Evolutionary conservation across 2,888 invertebrate genomes (phyloP).

Genomic region (Sycophila texana): DNA sequence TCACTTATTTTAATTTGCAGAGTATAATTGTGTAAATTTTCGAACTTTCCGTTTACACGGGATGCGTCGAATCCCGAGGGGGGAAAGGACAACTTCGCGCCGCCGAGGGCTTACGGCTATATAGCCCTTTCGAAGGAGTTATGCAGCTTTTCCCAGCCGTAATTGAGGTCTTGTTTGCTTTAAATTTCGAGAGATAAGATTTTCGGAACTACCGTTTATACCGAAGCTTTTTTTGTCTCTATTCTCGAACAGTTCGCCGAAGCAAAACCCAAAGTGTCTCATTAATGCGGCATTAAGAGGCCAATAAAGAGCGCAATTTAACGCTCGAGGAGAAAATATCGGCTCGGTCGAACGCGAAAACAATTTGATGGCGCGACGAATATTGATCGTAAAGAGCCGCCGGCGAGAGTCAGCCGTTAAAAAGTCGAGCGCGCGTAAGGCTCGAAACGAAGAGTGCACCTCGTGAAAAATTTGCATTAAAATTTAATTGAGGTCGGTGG

Average conservation of each 20-base stretch:
- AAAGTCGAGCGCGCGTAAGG: neutral
- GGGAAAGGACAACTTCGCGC: conserved; percentile 15
- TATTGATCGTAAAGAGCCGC: no score
- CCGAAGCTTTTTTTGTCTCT: neutral
- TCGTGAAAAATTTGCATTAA: conserved; percentile 10
- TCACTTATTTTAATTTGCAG: no score
- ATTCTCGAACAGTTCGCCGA: no score
- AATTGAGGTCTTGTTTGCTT: conserved; percentile 11
- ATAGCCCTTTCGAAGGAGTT: neutral
- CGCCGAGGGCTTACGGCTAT: neutral
- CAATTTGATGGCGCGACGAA: no score
- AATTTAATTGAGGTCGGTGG: conserved; percentile 3
- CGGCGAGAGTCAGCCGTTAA: no score
- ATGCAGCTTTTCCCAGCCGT: conserved; percentile 3
- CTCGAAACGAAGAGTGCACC: neutral
- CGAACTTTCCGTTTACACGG: neutral
- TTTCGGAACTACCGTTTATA: neutral
- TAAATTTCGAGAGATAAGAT: neutral
- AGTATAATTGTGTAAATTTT: no score
- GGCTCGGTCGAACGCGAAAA: no score
- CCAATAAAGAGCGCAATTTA: no score
- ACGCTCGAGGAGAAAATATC: no score
- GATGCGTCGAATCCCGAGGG: neutral
- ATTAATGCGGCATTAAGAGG: no score
- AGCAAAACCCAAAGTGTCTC: no score